Conservation (phyloP, 2,797 vertebrate species). For the Chromis chromis region DNA sequence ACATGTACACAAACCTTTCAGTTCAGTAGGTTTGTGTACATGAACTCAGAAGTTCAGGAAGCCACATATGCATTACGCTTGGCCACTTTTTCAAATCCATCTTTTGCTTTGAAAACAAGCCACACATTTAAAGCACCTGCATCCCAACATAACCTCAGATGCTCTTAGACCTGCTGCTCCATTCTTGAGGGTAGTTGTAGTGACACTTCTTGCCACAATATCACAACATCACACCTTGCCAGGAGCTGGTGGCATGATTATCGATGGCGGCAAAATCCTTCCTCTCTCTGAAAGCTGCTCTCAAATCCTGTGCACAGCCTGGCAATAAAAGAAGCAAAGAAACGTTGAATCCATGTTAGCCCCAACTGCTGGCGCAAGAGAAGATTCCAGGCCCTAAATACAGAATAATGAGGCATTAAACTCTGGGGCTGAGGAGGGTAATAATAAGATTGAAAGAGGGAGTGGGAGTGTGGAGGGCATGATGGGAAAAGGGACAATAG, state of each 20-base stretch:
- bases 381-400: slow-evolving; percentile 69
- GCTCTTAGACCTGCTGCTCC: not conserved
- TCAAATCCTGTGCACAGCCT: slow-evolving; percentile 61
- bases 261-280: slow-evolving; percentile 46
- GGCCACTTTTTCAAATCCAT: not conserved
- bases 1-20: too few relatives aligned
- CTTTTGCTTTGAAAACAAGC: slow-evolving; percentile 11
- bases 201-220: slow-evolving; percentile 45
- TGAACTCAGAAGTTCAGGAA: not conserved
- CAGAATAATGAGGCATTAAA: slow-evolving; percentile 78
- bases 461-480: slow-evolving; percentile 25
- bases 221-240: slow-evolving; percentile 52
- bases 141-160: slow-evolving; percentile 13
- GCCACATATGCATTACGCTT: not conserved
- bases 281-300: slow-evolving; percentile 41
- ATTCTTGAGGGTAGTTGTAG: slow-evolving; percentile 1
- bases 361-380: slow-evolving; percentile 44
- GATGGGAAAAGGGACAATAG: slow-evolving; percentile 68
- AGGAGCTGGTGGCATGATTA: slow-evolving; percentile 37
- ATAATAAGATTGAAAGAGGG: slow-evolving; percentile 62
- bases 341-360: slow-evolving; percentile 58
- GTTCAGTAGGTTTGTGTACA: too few relatives aligned
- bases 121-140: not conserved
- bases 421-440: slow-evolving; percentile 64
- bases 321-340: slow-evolving; percentile 59